Conservation (phyloP, 2,888 invertebrate genomes). For the Pachymerium ferrugineum region DNA sequence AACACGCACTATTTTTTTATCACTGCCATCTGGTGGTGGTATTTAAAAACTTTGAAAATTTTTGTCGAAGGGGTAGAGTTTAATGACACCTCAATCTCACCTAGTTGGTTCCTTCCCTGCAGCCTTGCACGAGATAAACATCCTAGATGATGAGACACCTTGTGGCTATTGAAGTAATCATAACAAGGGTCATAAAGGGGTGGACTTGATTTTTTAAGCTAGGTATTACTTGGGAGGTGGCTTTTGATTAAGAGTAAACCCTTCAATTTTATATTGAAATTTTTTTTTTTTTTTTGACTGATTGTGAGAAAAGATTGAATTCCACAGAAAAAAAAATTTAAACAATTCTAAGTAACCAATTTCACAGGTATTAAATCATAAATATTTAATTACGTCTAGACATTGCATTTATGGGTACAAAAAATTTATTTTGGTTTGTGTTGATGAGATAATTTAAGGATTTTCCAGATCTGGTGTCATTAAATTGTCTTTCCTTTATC, state of each 20-base stretch:
- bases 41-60: too few relatives aligned
- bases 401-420: too few relatives aligned
- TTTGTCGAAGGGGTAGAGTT: too few relatives aligned
- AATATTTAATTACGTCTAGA: too few relatives aligned
- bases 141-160: constrained; percentile 1
- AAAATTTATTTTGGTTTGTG: too few relatives aligned
- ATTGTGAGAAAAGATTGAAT: not conserved
- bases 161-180: not conserved
- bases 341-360: not conserved
- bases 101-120: too few relatives aligned
- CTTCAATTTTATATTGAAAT: not conserved
- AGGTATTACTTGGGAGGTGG: not conserved
- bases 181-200: not conserved
- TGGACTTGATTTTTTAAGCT: not conserved
- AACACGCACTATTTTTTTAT: too few relatives aligned
- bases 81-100: too few relatives aligned
- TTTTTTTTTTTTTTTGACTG: not conserved
- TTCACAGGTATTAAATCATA: not conserved
- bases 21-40: too few relatives aligned
- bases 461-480: not conserved
- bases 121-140: not conserved
- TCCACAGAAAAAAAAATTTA: not conserved
- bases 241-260: not conserved
- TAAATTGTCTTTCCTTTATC: not conserved
- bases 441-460: too few relatives aligned